Percentiles rank a stretch among this genome's conserved stretches.
Evolutionary conservation across 2,797 vertebrate genomes (phyloP).

Genomic region (Anguilla obscura): DNA sequence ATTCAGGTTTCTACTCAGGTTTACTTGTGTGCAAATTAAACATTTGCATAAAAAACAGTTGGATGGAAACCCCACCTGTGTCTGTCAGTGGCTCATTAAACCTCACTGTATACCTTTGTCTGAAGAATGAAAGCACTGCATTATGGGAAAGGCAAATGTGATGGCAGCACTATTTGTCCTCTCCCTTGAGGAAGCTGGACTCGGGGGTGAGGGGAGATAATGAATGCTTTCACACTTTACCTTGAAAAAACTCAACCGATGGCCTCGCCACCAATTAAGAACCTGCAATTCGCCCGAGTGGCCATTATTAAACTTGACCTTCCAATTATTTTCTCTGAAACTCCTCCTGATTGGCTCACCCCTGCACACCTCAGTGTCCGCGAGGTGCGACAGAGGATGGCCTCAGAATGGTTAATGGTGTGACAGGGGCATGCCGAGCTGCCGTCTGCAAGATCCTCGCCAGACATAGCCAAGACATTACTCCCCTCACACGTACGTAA

Average conservation of each 20-base stretch:
- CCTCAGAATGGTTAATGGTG: slow-evolving; percentile 64
- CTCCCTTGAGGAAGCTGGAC: slow-evolving; percentile 48
- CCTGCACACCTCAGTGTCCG: slow-evolving; percentile 45
- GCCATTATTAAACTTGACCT: slow-evolving; percentile 80
- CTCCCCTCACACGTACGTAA: background rate
- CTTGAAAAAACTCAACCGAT: slow-evolving; percentile 70
- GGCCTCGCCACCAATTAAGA: slow-evolving; percentile 76
- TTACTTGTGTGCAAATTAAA: no score
- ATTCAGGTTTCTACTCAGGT: no score
- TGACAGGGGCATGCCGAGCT: slow-evolving; percentile 43
- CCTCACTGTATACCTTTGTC: slow-evolving; percentile 45
- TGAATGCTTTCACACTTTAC: slow-evolving; percentile 78
- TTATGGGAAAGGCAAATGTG: slow-evolving; percentile 51
- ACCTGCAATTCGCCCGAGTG: slow-evolving; percentile 66
- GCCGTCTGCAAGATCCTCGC: slow-evolving; percentile 34
- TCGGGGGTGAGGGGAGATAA: slow-evolving; percentile 64
- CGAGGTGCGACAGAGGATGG: slow-evolving; percentile 55
- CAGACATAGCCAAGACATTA: background rate
- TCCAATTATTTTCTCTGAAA: slow-evolving; percentile 80
- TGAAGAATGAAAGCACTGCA: slow-evolving; percentile 34
- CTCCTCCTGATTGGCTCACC: slow-evolving; percentile 68
- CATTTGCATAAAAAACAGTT: no score
- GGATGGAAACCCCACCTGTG: slow-evolving; percentile 21
- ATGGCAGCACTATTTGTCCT: slow-evolving; percentile 46
- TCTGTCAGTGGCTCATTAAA: slow-evolving; percentile 70